Base-by-base conservation (phyloP, 1,140 invertebrate genomes). In the Drosophila sp. region DNA sequence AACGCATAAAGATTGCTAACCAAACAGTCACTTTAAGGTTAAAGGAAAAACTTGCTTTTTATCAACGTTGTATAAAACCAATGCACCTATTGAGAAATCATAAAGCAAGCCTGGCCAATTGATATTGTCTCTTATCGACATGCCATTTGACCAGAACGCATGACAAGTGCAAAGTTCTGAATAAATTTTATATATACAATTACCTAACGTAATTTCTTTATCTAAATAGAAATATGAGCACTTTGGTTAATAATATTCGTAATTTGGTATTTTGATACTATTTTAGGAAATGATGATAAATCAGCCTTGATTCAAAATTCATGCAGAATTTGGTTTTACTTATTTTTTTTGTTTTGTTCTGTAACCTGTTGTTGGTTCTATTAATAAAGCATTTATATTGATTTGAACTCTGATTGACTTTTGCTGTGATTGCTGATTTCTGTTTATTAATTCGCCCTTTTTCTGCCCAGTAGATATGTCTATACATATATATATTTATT, bases 321-420 rank as follows among this genome's bases (percentile, higher is more conserved):
- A 47, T 47, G 5, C 41, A 25, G 17, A 6, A 47, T 47, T 2
- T 5, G 17, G 17, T 35, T 6, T 35, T 35, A 35, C 8, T 7
- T 35, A 7, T 7, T 35, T 7, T 35, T 23, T 47, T 7, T 8
- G 5, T 23, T 23, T 47, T 40, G 2, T 11, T 7, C 35, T 60
- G 62, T 27, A 65, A 61, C 56, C 66, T 70, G 67, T 67, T 66
- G 44, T 50, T 50, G 44, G 71, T 38, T 60, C 79, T 60, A 79
- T 83, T 87, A 82, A 83, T 79, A 79, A 79, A 66, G 61, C 72
- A 87, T 76, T 86, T 87, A 73, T 87, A 86, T 86, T 86, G 84
- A 86, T 86, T 87, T 86, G 84, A 86, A 78, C 83, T 83, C 71
- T 77, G 76, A 79, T 86, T 86, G 83, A 86, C 83, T 87, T 83